These are phyloP conservation scores for Aquatica leii DNA, from an alignment of 2,888 invertebrate genomes.

Conservation along the genomic window DNA sequence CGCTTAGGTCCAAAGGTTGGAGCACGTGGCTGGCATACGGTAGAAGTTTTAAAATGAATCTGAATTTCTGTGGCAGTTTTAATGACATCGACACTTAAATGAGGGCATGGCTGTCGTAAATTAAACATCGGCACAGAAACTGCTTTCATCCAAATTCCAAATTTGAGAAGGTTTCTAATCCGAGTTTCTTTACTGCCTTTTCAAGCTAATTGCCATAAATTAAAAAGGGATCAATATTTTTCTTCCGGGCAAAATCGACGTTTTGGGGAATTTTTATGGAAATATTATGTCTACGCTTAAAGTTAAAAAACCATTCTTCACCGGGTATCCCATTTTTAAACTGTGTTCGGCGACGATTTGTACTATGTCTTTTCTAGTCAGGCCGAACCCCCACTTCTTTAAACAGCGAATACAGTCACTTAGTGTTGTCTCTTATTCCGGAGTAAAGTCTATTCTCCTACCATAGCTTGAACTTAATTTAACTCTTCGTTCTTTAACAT, in stretches of 20 bases:
- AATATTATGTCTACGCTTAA: slow-evolving; percentile 38
- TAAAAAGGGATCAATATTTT: slow-evolving; percentile 41
- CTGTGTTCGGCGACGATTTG: slow-evolving; percentile 45
- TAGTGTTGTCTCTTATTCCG: too few relatives aligned
- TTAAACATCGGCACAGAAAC: slow-evolving; percentile 35
- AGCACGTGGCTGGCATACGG: too few relatives aligned
- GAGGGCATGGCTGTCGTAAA: slow-evolving; percentile 20
- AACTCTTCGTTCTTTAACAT: slow-evolving; percentile 17
- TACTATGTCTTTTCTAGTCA: too few relatives aligned
- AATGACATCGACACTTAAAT: slow-evolving; percentile 33
- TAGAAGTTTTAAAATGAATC: slow-evolving; percentile 34
- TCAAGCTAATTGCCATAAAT: slow-evolving; percentile 32
- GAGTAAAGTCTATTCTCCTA: slow-evolving; percentile 30
- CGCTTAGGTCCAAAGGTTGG: too few relatives aligned
- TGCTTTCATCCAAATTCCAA: slow-evolving; percentile 38
- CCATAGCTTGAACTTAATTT: slow-evolving; percentile 22
- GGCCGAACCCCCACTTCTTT: too few relatives aligned
- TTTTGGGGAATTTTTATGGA: slow-evolving; percentile 24
- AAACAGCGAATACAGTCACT: too few relatives aligned
- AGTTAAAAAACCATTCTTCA: slow-evolving; percentile 43
- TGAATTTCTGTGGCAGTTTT: slow-evolving; percentile 41
- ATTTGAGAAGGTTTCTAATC: slow-evolving; percentile 41
- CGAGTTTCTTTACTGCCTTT: slow-evolving; percentile 34
- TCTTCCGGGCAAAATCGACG: slow-evolving; percentile 40
- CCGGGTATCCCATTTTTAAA: slow-evolving; percentile 47